These are phyloP conservation scores for Myioborus miniatus DNA, from an alignment of 2,797 vertebrate species.

Conservation along the genomic window DNA sequence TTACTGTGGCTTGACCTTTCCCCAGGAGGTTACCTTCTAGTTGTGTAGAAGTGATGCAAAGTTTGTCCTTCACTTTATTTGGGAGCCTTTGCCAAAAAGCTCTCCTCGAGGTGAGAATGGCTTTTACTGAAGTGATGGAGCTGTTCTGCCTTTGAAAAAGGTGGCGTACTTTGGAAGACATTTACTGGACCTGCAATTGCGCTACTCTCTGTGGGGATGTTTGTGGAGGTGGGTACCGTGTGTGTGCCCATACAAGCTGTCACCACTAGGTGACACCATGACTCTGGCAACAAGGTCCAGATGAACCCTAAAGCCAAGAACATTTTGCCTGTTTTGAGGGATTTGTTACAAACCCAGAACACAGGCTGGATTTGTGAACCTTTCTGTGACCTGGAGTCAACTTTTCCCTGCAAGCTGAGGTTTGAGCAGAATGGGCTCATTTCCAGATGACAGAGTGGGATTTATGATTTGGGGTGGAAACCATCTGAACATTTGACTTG, in stretches of 20 bases:
- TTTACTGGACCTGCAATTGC: neutral
- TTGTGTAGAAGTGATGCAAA: neutral
- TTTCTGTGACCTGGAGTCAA: neutral
- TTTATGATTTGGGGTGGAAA: constrained; percentile 33
- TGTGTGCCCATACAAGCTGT: neutral
- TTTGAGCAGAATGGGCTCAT: neutral
- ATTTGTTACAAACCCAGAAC: neutral
- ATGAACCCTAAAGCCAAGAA: neutral
- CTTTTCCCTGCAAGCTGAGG: constrained; percentile 24
- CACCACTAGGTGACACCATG: constrained; percentile 46
- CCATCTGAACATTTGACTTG: neutral
- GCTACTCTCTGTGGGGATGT: fast-evolving
- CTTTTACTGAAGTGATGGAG: neutral
- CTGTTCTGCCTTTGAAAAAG: neutral
- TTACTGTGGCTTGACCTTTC: neutral
- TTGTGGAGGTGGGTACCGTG: neutral
- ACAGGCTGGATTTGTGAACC: neutral
- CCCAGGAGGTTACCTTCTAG: neutral
- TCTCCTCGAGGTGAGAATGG: fast-evolving
- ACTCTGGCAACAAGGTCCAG: neutral
- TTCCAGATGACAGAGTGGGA: constrained; percentile 21
- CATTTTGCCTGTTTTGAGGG: neutral
- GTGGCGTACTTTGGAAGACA: neutral
- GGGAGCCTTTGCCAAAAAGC: neutral
- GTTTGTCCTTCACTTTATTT: neutral